Evolutionary conservation across 2,797 vertebrate genomes (phyloP).

Genomic region (Sebastes trivittatus): DNA sequence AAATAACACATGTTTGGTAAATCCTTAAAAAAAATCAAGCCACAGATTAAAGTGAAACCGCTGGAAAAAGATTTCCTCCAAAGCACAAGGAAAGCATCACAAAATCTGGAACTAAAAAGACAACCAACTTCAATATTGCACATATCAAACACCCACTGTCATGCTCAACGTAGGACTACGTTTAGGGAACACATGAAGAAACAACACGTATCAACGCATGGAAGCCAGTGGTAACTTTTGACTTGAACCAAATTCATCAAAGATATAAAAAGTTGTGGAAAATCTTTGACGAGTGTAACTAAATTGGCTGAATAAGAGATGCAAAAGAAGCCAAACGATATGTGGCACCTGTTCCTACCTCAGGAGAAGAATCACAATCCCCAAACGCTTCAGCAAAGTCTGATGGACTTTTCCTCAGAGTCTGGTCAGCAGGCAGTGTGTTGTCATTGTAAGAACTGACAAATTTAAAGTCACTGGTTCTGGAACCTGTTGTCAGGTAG

Average conservation of each 20-base stretch:
- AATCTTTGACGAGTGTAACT: not conserved
- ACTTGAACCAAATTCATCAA: not conserved
- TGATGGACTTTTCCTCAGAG: constrained; percentile 20
- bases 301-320: not conserved
- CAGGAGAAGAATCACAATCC: no score
- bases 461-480: constrained; percentile 50
- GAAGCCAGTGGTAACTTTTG: not conserved
- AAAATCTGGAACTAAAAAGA: not conserved
- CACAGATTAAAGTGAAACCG: not conserved
- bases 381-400: not conserved
- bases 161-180: not conserved
- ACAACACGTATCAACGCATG: no score
- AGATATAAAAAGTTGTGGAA: not conserved
- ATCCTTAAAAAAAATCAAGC: not conserved
- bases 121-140: no score
- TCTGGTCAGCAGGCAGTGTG: constrained; percentile 39
- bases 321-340: not conserved
- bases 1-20: not conserved
- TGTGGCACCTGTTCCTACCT: no score
- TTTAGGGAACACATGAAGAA: no score
- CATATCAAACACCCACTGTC: not conserved
- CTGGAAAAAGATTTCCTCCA: not conserved
- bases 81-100: not conserved
- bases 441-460: constrained; percentile 34
- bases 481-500: constrained; percentile 16